phyloP scores from a whole-genome alignment of 2,888 invertebrate genomes.

The Apoda limacodes region DNA sequence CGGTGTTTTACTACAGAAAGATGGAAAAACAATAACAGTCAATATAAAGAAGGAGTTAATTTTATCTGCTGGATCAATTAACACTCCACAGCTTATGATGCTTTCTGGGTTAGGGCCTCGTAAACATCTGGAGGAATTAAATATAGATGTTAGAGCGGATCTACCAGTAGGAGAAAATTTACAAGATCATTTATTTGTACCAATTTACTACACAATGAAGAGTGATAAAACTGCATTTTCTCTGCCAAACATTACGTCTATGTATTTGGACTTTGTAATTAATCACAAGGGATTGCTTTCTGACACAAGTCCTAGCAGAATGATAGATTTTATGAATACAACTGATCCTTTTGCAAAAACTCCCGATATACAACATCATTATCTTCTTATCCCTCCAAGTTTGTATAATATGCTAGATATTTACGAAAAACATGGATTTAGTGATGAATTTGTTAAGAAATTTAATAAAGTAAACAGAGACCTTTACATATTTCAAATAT shows the following conservation, averaged over 20 bases:
- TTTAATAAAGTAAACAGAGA: conserved; percentile 82
- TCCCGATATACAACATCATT: conserved; percentile 92
- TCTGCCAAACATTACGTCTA: neutral
- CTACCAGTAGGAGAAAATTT: too few relatives aligned
- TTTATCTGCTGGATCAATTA: conserved; percentile 29
- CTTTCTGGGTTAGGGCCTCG: conserved; percentile 33
- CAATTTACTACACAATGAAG: neutral
- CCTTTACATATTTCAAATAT: conserved; percentile 85
- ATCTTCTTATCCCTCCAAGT: conserved; percentile 87
- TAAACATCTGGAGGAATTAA: conserved; percentile 25
- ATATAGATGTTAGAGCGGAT: conserved; percentile 26
- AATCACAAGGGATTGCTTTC: conserved; percentile 71
- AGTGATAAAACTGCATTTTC: neutral
- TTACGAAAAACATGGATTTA: conserved; percentile 82
- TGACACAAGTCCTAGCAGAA: conserved; percentile 4
- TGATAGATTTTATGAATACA: conserved; percentile 76
- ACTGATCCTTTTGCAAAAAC: conserved; percentile 84
- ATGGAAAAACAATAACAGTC: conserved; percentile 20
- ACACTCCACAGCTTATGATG: conserved; percentile 31
- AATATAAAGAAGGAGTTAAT: conserved; percentile 29
- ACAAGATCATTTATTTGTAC: conserved; percentile 33
- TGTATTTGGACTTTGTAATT: conserved; percentile 2
- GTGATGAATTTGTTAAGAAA: conserved; percentile 76
- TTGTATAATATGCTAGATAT: conserved; percentile 88
- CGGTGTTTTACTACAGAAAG: conserved; percentile 25